Conservation (phyloP, 2,888 invertebrate species). For the Tubiluchus corallicola region DNA sequence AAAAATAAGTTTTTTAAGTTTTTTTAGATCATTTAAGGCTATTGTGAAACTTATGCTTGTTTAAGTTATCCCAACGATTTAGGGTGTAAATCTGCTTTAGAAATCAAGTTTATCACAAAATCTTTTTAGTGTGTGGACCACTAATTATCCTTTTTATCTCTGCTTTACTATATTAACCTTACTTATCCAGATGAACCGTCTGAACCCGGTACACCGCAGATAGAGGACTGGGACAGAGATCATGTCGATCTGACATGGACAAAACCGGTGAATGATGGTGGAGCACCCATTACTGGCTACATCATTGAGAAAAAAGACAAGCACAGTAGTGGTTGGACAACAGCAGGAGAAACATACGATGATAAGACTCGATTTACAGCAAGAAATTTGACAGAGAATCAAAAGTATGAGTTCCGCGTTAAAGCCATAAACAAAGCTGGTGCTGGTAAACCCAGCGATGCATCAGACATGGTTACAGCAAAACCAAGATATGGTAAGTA, state of each 20-base stretch:
- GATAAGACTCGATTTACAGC: conserved; percentile 43
- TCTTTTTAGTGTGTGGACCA: too few species aligned
- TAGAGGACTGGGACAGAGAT: conserved; percentile 26
- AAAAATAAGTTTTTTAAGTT: too few species aligned
- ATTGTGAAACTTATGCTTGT: too few species aligned
- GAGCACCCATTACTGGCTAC: conserved; percentile 26
- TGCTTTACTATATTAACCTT: too few species aligned
- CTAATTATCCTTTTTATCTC: too few species aligned
- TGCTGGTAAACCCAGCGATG: conserved; percentile 23
- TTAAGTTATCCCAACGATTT: too few species aligned
- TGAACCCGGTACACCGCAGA: conserved; percentile 30
- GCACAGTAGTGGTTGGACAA: background rate
- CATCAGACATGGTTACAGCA: conserved; percentile 20
- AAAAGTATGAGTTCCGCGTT: conserved; percentile 25
- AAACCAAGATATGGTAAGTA: conserved; percentile 21
- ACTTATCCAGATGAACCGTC: conserved; percentile 18
- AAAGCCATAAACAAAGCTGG: conserved; percentile 26
- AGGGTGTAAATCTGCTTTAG: too few species aligned
- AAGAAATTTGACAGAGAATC: conserved; percentile 25
- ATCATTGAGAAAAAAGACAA: conserved; percentile 15
- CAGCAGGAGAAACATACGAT: conserved; percentile 39
- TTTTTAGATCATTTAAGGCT: too few species aligned
- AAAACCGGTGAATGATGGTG: conserved; percentile 24
- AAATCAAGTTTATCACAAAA: too few species aligned
- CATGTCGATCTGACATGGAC: conserved; percentile 26